Base-by-base conservation (phyloP, 2,113 vertebrate genomes). In the Capreolus pygargus region DNA sequence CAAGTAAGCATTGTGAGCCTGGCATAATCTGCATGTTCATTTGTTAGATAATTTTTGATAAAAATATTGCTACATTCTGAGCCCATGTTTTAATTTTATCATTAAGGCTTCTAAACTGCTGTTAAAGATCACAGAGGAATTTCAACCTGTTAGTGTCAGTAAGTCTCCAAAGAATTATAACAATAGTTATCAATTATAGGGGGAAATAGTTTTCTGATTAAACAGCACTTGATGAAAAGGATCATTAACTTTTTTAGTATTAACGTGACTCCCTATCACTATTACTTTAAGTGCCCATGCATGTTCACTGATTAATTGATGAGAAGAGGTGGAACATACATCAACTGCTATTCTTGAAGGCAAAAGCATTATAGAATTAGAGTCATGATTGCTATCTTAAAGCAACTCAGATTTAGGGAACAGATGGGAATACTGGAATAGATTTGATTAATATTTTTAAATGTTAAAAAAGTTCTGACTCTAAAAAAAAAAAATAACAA, bases 361-460 rank as follows among this genome's bases (percentile, higher is more conserved):
- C 16, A 54, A 92, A 95, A 84, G 28, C 27, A n/a, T 86, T 64
- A 30, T 33, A 64, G 6, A 91, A 61, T 96, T 57, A 96, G 47
- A 55, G 81, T 93, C 76, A 91, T 74, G 95, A 86, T 74, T 97
- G 76, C 23, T 88, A 70, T 93, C 54, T 95, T 93, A 30, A 97
- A 78, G 13, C 85, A 25, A 17, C 12, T 91, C 95, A 45, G 30
- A 89, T 96, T 98, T 94, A 86, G 47, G 36, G 14, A 98, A 96
- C 88, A 98, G 85, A 86, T 98, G 97, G 96, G 55, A 78, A 96
- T 86, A 95, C 58, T 70, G 70, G 60, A 98, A 97, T 6, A 95
- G 86, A 97, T 60, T 19, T 83, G 28, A 95, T 97, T 98, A 98
- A 96, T 97, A 97, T 93, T 97, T 97, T 95, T 92, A 91, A 97